Base-by-base conservation (phyloP, 2,797 vertebrate species). In the Benthosema pterotum region DNA sequence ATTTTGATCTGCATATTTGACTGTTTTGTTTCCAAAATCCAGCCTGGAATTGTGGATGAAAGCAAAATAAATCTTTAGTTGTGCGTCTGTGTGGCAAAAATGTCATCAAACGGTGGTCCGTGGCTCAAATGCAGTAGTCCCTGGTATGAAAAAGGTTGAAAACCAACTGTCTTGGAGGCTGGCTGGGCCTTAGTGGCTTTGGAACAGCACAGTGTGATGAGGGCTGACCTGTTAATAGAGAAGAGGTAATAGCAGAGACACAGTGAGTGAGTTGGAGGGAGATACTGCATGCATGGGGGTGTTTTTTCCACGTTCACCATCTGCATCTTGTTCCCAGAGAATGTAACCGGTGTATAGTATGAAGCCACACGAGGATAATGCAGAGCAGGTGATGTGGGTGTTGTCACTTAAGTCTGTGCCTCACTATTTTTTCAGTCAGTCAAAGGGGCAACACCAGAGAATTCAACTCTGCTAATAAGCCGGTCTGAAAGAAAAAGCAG, bases 171-270 rank as follows among this genome's bases (percentile, higher is more conserved):
- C n/a, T n/a, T n/a, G n/a, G n/a, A n/a, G n/a, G n/a, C n/a, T n/a
- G n/a, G 65, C 65, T 63, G 42, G 55, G 62, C 66, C 74, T 85
- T 69, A 66, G 66, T 78, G 57, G 67, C 79, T 82, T 67, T 72
- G 68, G 72, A 62, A 65, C 62, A 74, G 70, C 63, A 62, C 67
- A 56, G 48, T 73, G 64, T 22, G 52, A 72, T 65, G 50, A 70
- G 60, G 71, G 51, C 57, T 57, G 59, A 47, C 14, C 46, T 65
- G 52, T 45, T 43, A 49, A 65, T 54, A 66, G 68, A 8, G 62
- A 54, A 43, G 9, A 53, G 19, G 63, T 38, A 5, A 53, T 71
- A 55, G 51, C 15, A 72, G 15, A 63, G 43, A 52, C 16, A 46
- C 15, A 54, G 58, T 22, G 19, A 25, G 15, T 19, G 13, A 38